Evolutionary conservation across 2,797 vertebrate genomes (phyloP).

Genomic region (Cyprinodon diabolis): DNA sequence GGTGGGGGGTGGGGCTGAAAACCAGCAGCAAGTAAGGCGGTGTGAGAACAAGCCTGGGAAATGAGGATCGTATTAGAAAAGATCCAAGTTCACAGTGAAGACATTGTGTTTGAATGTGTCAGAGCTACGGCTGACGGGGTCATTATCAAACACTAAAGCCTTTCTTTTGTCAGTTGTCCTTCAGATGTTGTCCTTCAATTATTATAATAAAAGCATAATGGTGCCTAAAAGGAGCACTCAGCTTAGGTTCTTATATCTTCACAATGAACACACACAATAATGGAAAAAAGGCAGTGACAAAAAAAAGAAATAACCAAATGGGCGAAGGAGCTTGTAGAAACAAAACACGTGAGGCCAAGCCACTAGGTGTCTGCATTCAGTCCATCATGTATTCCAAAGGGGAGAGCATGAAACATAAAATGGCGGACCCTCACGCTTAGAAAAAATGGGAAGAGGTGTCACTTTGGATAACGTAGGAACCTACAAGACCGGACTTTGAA

Average conservation of each 20-base stretch:
- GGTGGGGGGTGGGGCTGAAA: slow-evolving; percentile 11
- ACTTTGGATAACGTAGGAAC: slow-evolving; percentile 55
- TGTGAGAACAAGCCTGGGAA: slow-evolving; percentile 37
- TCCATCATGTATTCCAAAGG: slow-evolving; percentile 9
- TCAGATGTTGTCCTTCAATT: slow-evolving; percentile 60
- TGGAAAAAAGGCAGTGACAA: no score
- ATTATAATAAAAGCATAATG: slow-evolving; percentile 26
- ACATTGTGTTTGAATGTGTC: slow-evolving; percentile 20
- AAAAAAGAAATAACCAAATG: slow-evolving; percentile 32
- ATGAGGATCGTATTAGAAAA: slow-evolving; percentile 22
- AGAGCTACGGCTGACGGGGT: slow-evolving; percentile 24
- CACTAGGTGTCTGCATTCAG: slow-evolving; percentile 43
- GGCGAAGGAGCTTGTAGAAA: slow-evolving; percentile 29
- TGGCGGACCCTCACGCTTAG: slow-evolving; percentile 20
- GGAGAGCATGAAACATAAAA: slow-evolving; percentile 59
- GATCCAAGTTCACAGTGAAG: slow-evolving; percentile 8
- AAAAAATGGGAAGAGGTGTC: slow-evolving; percentile 42
- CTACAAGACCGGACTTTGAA: slow-evolving; percentile 50
- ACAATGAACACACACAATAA: neutral
- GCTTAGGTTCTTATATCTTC: neutral
- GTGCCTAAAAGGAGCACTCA: slow-evolving; percentile 11
- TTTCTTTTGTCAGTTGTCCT: slow-evolving; percentile 55
- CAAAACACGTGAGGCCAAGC: slow-evolving; percentile 37
- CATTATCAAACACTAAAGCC: slow-evolving; percentile 26
- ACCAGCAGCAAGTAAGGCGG: slow-evolving; percentile 37